Conservation (phyloP, 2,113 vertebrate genomes). For the Aix galericulata region DNA sequence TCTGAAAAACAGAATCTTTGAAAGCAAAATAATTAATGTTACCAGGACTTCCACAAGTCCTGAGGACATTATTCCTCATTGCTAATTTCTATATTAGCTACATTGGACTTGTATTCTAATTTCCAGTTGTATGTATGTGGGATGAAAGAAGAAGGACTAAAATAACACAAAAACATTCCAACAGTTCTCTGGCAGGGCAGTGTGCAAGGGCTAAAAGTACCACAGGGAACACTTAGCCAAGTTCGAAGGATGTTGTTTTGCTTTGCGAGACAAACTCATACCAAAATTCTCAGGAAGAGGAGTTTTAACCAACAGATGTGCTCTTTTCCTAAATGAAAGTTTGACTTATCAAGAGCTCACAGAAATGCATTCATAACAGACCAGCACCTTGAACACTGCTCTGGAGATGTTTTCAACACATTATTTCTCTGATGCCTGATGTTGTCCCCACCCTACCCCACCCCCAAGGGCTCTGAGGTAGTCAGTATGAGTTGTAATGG, state of each 20-base stretch:
- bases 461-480: slow-evolving; percentile 28
- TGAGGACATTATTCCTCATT: background rate
- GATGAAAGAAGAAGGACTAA: background rate
- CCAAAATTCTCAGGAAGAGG: slow-evolving; percentile 68
- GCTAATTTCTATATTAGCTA: background rate
- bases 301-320: slow-evolving; percentile 54
- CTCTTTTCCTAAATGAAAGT: slow-evolving; percentile 67
- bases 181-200: background rate
- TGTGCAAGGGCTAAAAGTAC: background rate
- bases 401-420: slow-evolving; percentile 38
- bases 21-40: background rate
- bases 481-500: slow-evolving; percentile 44
- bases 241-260: slow-evolving; percentile 74
- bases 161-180: background rate
- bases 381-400: slow-evolving; percentile 48
- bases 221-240: background rate
- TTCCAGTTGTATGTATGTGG: background rate
- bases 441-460: too few species aligned
- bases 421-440: slow-evolving; percentile 29
- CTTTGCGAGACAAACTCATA: slow-evolving; percentile 74
- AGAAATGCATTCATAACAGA: slow-evolving; percentile 74
- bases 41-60: background rate
- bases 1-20: background rate
- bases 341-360: slow-evolving; percentile 72
- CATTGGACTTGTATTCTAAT: background rate